Evolutionary conservation across 2,888 invertebrate genomes (phyloP).

Genomic region (Emmelina monodactyla): DNA sequence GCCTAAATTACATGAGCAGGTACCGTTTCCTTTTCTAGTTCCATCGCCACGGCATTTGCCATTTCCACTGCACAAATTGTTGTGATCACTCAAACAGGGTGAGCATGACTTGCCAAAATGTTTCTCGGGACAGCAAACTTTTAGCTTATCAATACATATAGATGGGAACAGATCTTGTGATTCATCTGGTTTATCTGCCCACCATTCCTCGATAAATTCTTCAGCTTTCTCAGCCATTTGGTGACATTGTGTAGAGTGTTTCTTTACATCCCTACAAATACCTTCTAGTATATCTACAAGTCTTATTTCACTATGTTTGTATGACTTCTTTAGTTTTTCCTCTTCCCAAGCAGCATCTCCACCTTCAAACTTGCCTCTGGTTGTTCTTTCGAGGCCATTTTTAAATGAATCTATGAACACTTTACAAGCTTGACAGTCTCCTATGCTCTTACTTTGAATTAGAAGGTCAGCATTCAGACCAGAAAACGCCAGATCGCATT

Average conservation of each 20-base stretch:
- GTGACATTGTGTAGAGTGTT: slow-evolving; percentile 82
- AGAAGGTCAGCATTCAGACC: slow-evolving; percentile 31
- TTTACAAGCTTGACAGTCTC: slow-evolving; percentile 83
- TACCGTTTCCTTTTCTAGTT: slow-evolving; percentile 91
- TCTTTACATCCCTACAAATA: slow-evolving; percentile 78
- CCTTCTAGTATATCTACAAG: slow-evolving; percentile 90
- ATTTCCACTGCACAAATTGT: slow-evolving; percentile 80
- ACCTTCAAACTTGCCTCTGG: slow-evolving; percentile 90
- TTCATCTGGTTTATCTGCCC: slow-evolving; percentile 68
- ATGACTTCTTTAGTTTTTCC: slow-evolving; percentile 81
- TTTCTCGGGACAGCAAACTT: slow-evolving; percentile 84
- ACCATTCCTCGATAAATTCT: slow-evolving; percentile 86
- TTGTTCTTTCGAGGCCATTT: slow-evolving; percentile 81
- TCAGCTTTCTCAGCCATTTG: slow-evolving; percentile 85
- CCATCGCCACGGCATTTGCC: slow-evolving; percentile 86
- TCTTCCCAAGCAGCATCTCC: slow-evolving; percentile 96
- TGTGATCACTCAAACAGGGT: slow-evolving; percentile 78
- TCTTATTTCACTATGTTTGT: slow-evolving; percentile 87
- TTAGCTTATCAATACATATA: slow-evolving; percentile 80
- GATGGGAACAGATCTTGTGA: slow-evolving; percentile 56
- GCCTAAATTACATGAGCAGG: slow-evolving; percentile 85
- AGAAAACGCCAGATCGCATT: slow-evolving; percentile 28
- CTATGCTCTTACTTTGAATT: slow-evolving; percentile 57
- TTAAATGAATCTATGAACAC: slow-evolving; percentile 78
- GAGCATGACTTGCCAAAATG: slow-evolving; percentile 85